Conservation (phyloP, 2,888 invertebrate genomes). For the Teinopalpus imperialis region DNA sequence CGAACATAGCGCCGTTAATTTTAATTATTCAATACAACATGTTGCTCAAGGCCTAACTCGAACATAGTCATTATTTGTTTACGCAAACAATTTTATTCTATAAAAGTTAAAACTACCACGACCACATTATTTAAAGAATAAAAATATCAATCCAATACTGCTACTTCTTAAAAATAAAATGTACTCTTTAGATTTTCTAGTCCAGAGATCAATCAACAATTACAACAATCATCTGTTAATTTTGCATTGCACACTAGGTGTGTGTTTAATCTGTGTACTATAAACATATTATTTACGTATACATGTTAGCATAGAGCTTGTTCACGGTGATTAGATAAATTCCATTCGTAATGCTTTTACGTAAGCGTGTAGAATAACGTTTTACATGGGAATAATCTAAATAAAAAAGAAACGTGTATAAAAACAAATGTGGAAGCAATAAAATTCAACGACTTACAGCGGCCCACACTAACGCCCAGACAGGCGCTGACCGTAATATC, state of each 20-base stretch:
- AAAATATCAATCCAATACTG: no score
- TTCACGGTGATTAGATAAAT: conserved; percentile 6
- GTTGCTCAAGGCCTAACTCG: conserved; percentile 14
- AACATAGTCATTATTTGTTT: conserved; percentile 15
- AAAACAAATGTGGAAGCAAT: conserved; percentile 6
- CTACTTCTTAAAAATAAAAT: no score
- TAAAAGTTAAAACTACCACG: no score
- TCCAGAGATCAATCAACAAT: no score
- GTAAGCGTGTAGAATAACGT: neutral
- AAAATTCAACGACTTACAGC: conserved; percentile 72
- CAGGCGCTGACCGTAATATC: conserved; percentile 85
- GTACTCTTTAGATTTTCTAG: no score
- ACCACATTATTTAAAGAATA: no score
- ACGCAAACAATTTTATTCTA: conserved; percentile 9
- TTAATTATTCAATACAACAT: conserved; percentile 9
- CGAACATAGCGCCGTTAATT: conserved; percentile 1
- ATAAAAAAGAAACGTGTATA: neutral
- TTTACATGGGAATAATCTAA: neutral
- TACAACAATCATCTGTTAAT: no score
- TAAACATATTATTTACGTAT: no score
- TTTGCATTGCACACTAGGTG: no score
- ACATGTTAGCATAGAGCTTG: no score
- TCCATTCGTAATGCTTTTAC: neutral
- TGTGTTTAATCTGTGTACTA: no score
- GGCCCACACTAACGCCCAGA: conserved; percentile 87